phyloP scores from a whole-genome alignment of 2,888 invertebrate species.

The Myopa testacea region DNA sequence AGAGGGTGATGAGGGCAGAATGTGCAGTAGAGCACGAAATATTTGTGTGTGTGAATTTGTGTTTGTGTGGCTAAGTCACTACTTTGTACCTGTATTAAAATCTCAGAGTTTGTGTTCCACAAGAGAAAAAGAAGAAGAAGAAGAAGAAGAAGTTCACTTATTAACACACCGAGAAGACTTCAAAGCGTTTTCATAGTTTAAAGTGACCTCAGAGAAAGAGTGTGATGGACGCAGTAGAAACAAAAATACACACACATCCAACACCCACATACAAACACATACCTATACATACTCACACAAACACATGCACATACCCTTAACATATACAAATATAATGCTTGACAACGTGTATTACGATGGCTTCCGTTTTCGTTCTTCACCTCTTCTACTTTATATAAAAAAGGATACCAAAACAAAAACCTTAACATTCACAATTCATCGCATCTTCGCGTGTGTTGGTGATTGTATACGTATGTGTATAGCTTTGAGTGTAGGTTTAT shows the following conservation, averaged over 20 bases:
- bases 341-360: conserved; percentile 9
- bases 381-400: too few species aligned
- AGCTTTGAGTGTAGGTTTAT: too few species aligned
- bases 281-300: not conserved
- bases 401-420: too few species aligned
- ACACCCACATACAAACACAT: conserved; percentile 16
- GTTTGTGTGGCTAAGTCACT: not conserved
- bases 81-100: not conserved
- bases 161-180: conserved; percentile 3
- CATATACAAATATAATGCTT: not conserved
- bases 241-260: not conserved
- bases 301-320: not conserved
- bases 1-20: not conserved
- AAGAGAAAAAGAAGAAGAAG: too few species aligned
- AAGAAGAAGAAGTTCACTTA: conserved; percentile 13
- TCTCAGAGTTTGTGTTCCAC: not conserved
- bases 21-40: too few species aligned
- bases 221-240: not conserved
- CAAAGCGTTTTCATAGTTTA: not conserved
- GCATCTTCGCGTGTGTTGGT: not conserved
- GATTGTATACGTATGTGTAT: too few species aligned
- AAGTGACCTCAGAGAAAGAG: conserved; percentile 16
- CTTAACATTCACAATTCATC: not conserved
- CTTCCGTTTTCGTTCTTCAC: conserved; percentile 4
- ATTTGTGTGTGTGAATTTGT: not conserved